These are phyloP conservation scores for Notodonta ziczac DNA, from an alignment of 2,888 invertebrate species.

Conservation along the genomic window DNA sequence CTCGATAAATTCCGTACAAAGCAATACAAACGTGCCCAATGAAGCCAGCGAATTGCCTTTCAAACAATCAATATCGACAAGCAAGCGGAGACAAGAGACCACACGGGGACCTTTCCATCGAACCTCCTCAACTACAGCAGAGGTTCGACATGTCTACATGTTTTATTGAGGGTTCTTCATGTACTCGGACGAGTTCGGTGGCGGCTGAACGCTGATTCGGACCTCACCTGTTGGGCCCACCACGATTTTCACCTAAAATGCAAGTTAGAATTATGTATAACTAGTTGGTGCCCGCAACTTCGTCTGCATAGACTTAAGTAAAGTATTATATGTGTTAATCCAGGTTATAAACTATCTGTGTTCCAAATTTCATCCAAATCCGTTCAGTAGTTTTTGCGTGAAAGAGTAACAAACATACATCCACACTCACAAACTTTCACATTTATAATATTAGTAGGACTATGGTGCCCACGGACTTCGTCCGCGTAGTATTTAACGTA, in stretches of 20 bases:
- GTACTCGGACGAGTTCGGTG: slow-evolving; percentile 40
- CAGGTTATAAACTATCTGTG: no score
- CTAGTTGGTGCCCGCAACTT: no score
- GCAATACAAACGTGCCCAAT: not conserved
- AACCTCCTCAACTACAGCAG: slow-evolving; percentile 11
- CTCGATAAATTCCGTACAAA: slow-evolving; percentile 6
- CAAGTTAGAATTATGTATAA: slow-evolving; percentile 9
- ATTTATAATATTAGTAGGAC: no score
- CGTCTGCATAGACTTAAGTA: no score
- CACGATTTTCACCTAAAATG: slow-evolving; percentile 71
- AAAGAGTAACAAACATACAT: no score
- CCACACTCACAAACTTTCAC: no score
- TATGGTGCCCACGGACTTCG: no score
- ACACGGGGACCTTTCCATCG: slow-evolving; percentile 12
- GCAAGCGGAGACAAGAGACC: slow-evolving; percentile 21
- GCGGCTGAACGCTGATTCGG: slow-evolving; percentile 64
- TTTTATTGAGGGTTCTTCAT: slow-evolving; percentile 30
- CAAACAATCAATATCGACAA: slow-evolving; percentile 13
- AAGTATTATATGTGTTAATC: no score
- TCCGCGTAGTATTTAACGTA: no score
- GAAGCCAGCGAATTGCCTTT: slow-evolving; percentile 4
- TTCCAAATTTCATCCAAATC: no score
- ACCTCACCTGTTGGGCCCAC: slow-evolving; percentile 71
- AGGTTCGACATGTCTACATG: slow-evolving; percentile 16
- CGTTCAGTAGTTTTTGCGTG: no score